Evolutionary conservation across 2,797 vertebrate species (phyloP).

Genomic region (Catharus ustulatus): DNA sequence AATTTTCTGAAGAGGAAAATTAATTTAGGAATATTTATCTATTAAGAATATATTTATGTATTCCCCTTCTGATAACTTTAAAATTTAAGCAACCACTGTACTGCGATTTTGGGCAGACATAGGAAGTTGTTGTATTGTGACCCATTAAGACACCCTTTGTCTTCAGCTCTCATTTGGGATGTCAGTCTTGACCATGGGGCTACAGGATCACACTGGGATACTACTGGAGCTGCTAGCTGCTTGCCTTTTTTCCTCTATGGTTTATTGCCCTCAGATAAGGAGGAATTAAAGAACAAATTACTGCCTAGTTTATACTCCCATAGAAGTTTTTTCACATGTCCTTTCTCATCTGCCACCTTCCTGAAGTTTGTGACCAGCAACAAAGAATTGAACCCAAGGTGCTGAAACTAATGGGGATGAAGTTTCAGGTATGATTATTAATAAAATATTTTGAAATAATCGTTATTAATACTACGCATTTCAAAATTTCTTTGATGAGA

Average conservation of each 20-base stretch:
- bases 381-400: background rate
- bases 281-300: background rate
- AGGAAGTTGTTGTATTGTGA: background rate
- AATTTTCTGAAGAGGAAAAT: background rate
- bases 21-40: background rate
- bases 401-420: background rate
- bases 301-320: background rate
- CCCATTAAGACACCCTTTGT: background rate
- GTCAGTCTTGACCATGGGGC: background rate
- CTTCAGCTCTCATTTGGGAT: background rate
- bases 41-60: background rate
- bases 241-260: background rate
- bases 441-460: background rate
- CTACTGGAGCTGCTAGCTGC: background rate
- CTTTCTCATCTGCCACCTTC: background rate
- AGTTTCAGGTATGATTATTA: background rate
- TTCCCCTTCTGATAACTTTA: background rate
- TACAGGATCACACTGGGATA: background rate
- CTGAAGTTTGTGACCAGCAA: background rate
- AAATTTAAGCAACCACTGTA: background rate
- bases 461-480: background rate
- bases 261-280: background rate
- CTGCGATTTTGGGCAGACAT: accelerated
- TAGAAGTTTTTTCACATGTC: background rate
- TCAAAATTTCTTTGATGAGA: background rate